Conservation (phyloP, 2,888 invertebrate species). For the Smittia sp. region DNA sequence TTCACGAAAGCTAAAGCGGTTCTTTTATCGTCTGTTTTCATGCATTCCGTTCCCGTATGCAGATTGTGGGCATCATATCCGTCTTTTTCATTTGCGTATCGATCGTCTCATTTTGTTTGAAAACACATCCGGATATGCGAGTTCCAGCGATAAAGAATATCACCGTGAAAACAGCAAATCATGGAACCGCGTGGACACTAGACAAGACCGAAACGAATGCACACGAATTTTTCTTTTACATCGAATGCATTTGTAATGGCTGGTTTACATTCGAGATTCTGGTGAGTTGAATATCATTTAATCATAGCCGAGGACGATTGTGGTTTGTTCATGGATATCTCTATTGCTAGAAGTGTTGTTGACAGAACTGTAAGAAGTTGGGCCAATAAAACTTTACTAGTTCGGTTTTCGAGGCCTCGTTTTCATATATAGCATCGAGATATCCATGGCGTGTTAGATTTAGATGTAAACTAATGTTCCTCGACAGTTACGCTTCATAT, state of each 20-base stretch:
- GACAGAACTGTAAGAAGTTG: no score
- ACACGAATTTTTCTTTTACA: conserved; percentile 96
- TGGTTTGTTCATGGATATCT: neutral
- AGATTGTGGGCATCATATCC: conserved; percentile 97
- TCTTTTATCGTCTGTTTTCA: conserved; percentile 43
- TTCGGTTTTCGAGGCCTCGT: no score
- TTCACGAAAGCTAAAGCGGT: neutral
- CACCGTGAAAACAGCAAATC: conserved; percentile 71
- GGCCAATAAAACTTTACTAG: no score
- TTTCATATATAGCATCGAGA: neutral
- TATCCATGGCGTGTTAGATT: neutral
- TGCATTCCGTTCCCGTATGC: conserved; percentile 46
- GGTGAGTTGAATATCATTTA: conserved; percentile 46
- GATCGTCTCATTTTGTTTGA: conserved; percentile 98
- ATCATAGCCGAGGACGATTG: neutral
- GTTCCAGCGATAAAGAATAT: conserved; percentile 83
- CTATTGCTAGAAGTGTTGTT: neutral
- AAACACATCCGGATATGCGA: conserved; percentile 98
- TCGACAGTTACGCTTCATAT: conserved; percentile 73
- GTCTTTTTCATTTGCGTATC: conserved; percentile 99
- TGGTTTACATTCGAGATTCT: conserved; percentile 99
- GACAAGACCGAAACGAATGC: conserved; percentile 93
- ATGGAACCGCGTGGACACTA: conserved; percentile 75
- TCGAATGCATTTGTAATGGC: conserved; percentile 97
- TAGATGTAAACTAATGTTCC: neutral